phyloP scores from a whole-genome alignment of 2,888 invertebrate genomes.

The Holacanthella duospinosa region DNA sequence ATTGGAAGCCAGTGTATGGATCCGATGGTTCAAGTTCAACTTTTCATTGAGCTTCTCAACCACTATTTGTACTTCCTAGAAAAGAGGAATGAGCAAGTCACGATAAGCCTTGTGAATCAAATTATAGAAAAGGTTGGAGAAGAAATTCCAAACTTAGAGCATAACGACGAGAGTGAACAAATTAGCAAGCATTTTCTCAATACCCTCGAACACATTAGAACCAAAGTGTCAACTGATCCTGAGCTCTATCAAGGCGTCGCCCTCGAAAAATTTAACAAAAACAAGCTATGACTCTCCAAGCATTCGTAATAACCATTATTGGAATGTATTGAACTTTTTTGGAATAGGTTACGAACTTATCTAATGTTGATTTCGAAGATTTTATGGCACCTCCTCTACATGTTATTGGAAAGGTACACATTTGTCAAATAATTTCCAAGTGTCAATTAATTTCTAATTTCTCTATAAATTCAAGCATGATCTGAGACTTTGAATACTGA shows the following conservation, averaged over 20 bases:
- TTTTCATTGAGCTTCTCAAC: constrained; percentile 88
- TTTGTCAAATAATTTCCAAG: too few species aligned
- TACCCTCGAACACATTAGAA: constrained; percentile 69
- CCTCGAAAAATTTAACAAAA: constrained; percentile 8
- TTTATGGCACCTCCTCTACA: too few species aligned
- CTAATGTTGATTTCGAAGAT: too few species aligned
- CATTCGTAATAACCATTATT: not conserved
- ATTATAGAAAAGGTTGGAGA: constrained; percentile 86
- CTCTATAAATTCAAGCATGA: too few species aligned
- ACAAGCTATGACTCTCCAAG: too few species aligned
- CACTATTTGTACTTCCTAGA: constrained; percentile 88
- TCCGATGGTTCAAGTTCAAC: constrained; percentile 85
- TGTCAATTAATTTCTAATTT: too few species aligned
- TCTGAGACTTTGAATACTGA: too few species aligned
- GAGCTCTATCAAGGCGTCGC: constrained; percentile 23
- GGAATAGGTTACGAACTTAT: too few species aligned
- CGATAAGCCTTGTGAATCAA: constrained; percentile 54
- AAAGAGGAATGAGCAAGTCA: constrained; percentile 64
- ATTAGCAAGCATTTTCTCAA: constrained; percentile 91
- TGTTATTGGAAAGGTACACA: too few species aligned
- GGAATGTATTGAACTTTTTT: too few species aligned
- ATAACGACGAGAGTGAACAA: constrained; percentile 91
- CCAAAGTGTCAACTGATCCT: constrained; percentile 44
- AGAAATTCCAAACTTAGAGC: constrained; percentile 84
- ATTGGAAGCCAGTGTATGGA: constrained; percentile 98